Evolutionary conservation across 2,888 invertebrate genomes (phyloP), one percentile per base, ranked within the genome.

Genomic region (Erebia palarica): DNA sequence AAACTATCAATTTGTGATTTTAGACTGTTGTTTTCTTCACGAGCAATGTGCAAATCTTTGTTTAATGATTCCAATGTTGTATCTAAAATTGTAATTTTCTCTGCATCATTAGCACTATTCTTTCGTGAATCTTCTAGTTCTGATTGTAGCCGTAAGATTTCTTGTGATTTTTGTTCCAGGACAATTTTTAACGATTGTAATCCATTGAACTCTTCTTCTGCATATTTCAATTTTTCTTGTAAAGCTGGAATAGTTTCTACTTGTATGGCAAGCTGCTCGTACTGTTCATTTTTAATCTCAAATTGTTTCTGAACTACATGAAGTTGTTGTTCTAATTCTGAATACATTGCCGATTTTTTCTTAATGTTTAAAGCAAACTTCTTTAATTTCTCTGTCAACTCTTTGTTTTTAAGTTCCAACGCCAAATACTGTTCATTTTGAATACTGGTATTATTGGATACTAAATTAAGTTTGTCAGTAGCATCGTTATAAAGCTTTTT

Each of bases 341-440:
- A 90, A 77, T 95, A 95, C 75, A 95, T 93, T 0, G 91, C 83
- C 0, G 94, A 93, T 81, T 96, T 97, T 82, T 96, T 97, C 84
- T 97, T 97, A 11, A 97, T 91, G 80, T 95, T 96, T 0, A 96
- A 94, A 0, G 96, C 97, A 79, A 96, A 95, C 80, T 97, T 97
- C 81, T 97, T 97, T 81, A 97, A 93, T 85, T 96, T 97, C 70
- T 97, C 96, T 68, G 96, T 85, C 74, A 96, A 94, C 66, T 96
- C 95, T 79, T 95, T 96, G 76, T 95, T 95, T 81, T 96, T 96
- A 9, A 82, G 88, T 79, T 96, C 95, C 1, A 95, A 80, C 14
- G 89, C 85, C 1, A 78, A 71, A 67, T 80, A 79, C 81, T 89
- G 81, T 79, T 88, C 84, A 82, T 86, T 77, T 82, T 84, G 76